Conservation (phyloP, 2,113 vertebrate genomes). For the Chunga burmeisteri region DNA sequence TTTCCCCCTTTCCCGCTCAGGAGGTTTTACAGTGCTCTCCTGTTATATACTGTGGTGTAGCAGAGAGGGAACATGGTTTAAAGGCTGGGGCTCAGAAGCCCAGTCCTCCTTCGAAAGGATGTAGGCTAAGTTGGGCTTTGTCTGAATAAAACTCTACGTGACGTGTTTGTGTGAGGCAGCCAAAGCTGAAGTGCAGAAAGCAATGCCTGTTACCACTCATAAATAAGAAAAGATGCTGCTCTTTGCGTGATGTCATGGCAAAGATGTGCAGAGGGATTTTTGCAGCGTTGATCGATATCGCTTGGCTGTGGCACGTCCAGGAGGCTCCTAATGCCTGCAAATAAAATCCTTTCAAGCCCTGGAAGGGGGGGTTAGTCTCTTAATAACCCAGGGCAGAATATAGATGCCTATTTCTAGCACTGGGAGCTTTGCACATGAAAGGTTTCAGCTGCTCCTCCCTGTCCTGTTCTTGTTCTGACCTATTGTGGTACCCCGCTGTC, state of each 20-base stretch:
- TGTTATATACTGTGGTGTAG: fast-evolving
- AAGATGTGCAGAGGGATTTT: background rate
- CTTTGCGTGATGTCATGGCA: background rate
- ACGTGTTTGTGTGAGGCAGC: background rate
- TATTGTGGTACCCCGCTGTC: background rate
- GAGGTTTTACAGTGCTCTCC: background rate
- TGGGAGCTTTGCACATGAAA: background rate
- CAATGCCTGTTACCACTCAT: background rate
- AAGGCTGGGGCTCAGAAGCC: background rate
- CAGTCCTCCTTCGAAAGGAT: fast-evolving
- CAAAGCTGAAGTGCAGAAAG: background rate
- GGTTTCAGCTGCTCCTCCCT: constrained; percentile 8
- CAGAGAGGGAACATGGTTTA: background rate
- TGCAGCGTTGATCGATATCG: background rate
- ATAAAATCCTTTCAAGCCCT: background rate
- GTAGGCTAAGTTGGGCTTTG: background rate
- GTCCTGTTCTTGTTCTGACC: background rate
- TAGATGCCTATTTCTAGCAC: background rate
- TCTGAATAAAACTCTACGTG: background rate
- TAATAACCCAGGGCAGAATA: background rate
- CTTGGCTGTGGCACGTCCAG: background rate
- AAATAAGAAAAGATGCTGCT: background rate
- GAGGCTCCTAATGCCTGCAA: background rate
- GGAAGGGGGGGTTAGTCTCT: background rate
- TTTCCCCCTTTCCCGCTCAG: too few species aligned